Percentiles rank a stretch among this genome's conserved stretches.
Conservation (phyloP, 37 sponge, comb jelly and placozoan species). For the Eunapius fragilis region DNA sequence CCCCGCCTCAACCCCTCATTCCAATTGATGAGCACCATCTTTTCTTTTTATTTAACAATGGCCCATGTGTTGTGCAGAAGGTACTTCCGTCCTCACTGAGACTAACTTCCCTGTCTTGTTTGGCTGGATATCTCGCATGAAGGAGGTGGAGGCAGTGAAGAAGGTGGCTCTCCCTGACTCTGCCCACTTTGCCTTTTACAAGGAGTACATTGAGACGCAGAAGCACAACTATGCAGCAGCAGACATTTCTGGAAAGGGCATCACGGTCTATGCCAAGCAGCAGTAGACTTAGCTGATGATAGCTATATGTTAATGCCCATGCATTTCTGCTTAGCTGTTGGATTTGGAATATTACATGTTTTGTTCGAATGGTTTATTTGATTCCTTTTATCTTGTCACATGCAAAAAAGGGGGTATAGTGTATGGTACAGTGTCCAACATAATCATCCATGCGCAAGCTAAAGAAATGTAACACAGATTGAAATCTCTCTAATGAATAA, state of each 20-base stretch:
- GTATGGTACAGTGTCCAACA: too few species aligned
- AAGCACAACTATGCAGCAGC: slow-evolving; percentile 33
- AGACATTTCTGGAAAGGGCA: slow-evolving; percentile 28
- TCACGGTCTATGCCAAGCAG: slow-evolving; percentile 53
- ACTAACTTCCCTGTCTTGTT: slow-evolving; percentile 46
- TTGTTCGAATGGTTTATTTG: too few species aligned
- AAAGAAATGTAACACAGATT: too few species aligned
- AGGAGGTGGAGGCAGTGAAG: slow-evolving; percentile 60
- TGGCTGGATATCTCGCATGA: slow-evolving; percentile 58
- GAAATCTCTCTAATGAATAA: too few species aligned
- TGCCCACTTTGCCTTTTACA: slow-evolving; percentile 39
- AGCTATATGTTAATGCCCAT: neutral
- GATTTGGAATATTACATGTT: too few species aligned
- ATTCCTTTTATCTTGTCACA: too few species aligned
- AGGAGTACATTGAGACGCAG: neutral
- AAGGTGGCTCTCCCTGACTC: slow-evolving; percentile 27
- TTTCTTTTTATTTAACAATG: neutral
- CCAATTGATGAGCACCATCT: neutral
- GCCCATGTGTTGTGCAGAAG: slow-evolving; percentile 3
- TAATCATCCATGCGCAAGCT: too few species aligned
- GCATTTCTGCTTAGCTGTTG: neutral
- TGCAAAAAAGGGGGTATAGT: too few species aligned
- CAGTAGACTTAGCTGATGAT: neutral
- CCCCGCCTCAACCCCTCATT: neutral
- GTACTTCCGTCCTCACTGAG: slow-evolving; percentile 3